These are phyloP conservation scores for Progne subis DNA, from an alignment of 2,113 vertebrate species.

Conservation along the genomic window DNA sequence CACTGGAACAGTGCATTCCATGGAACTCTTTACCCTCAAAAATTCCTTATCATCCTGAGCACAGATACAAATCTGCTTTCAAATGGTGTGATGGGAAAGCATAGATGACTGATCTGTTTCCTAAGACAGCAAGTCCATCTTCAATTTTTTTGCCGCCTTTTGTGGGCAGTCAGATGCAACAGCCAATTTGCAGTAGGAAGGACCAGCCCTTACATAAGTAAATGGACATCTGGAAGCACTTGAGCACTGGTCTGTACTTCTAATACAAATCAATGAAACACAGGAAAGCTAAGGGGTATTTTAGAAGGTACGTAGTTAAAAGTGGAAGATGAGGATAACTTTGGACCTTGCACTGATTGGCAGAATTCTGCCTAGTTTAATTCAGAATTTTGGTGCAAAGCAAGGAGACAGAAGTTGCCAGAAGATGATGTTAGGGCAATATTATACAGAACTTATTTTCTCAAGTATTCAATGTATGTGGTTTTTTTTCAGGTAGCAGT, in stretches of 20 bases:
- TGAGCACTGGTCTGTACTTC: background rate
- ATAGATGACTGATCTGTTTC: background rate
- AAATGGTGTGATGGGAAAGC: background rate
- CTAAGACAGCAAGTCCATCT: background rate
- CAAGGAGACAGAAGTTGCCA: background rate
- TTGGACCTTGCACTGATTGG: background rate
- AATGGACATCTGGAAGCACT: background rate
- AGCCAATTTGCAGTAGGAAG: background rate
- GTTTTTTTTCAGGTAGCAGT: background rate
- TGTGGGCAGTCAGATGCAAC: background rate
- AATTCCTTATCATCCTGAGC: background rate
- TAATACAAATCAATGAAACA: background rate
- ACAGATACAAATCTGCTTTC: background rate
- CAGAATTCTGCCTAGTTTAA: background rate
- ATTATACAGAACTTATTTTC: background rate
- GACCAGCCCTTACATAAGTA: background rate
- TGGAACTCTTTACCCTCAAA: background rate
- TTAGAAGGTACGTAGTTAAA: background rate
- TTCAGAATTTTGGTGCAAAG: background rate
- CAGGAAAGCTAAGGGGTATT: background rate
- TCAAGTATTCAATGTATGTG: accelerated
- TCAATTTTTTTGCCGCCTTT: background rate
- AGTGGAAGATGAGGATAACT: background rate
- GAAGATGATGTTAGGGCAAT: background rate
- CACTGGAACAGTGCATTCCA: accelerated